phyloP scores from a whole-genome alignment of 1,140 invertebrate species.

The Sipha flava region DNA sequence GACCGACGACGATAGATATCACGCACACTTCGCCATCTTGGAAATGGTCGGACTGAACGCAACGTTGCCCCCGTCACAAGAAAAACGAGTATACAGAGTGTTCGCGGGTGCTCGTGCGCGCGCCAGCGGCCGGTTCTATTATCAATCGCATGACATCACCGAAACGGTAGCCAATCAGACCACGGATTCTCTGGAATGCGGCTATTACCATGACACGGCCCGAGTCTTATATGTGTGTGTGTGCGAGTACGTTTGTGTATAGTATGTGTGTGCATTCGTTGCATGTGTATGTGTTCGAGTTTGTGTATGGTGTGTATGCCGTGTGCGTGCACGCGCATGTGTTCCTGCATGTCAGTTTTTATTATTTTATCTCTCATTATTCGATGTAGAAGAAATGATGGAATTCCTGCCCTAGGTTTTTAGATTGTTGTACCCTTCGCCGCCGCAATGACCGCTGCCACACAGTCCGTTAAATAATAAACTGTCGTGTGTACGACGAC shows the following conservation, averaged over 20 bases:
- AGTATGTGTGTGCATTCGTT: not conserved
- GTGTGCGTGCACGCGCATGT: not conserved
- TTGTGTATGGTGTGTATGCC: not conserved
- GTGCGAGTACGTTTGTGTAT: not conserved
- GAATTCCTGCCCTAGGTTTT: constrained; percentile 18
- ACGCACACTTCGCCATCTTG: constrained; percentile 31
- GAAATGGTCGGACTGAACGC: constrained; percentile 27
- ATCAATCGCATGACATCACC: constrained; percentile 31
- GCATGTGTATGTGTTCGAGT: not conserved
- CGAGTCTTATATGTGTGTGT: not conserved
- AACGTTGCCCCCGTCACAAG: constrained; percentile 25
- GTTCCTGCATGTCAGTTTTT: not conserved
- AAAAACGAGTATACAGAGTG: constrained; percentile 18
- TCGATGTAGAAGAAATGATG: not conserved
- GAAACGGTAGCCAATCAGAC: constrained; percentile 30
- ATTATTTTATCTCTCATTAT: not conserved
- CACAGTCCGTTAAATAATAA: too few species aligned
- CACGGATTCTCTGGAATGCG: constrained; percentile 26
- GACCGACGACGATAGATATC: constrained; percentile 25
- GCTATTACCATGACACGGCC: constrained; percentile 29
- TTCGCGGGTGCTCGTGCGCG: not conserved
- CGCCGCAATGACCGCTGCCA: not conserved
- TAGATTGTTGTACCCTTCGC: not conserved
- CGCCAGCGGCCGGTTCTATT: not conserved
- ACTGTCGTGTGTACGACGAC: too few species aligned